Base-by-base conservation (phyloP, 37 sponge, comb jelly and placozoan genomes). In the Aplysina aerophoba region DNA sequence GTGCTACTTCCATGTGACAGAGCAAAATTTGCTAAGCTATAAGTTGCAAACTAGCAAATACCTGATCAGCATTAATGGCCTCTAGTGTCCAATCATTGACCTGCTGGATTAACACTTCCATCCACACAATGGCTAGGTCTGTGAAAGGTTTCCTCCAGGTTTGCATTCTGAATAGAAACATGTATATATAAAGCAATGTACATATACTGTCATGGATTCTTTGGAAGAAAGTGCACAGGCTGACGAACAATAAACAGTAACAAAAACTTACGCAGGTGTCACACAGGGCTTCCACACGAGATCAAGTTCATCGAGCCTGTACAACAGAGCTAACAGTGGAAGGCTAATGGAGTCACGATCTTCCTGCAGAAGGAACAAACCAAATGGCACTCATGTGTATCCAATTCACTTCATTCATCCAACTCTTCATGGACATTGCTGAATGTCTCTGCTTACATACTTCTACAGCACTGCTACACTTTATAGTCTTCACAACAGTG, bases 281-380 rank as follows among this genome's bases (percentile, higher is more conserved):
- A 93, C 79, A 27, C 84, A 90, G 33, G 39, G 65, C 36, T 81
- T 63, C 94, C 94, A 94, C n/a, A 86, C 80, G 11, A 61, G 66
- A 73, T 94, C 94, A 39, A 90, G 82, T 57, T 90, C 91, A 83
- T 90, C 83, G 56, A 94, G 73, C 30, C 94, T 83, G 59, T 94
- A 94, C 83, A 94, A 55, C 50, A 94, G 80, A 0, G 91, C 94
- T 25, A 94, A 31, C 91, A 94, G 83, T 73, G 90, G 85, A 24
- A 88, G 83, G 41, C 82, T 88, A 21, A 90, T 31, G 8, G 28
- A n/a, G 44, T 85, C 58, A 6, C 91, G 61, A 13, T 85, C 79
- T 24, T 85, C 80, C 94, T 94, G 64, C 33, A 67, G 20, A 53
- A 24, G 41, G 30, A 12, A 30, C 1, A 37, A 39, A 63, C 4